Percentiles rank a stretch among this genome's conserved stretches.
These are phyloP conservation scores for Leucoma salicis DNA, from an alignment of 2,888 invertebrate species.

Conservation along the genomic window DNA sequence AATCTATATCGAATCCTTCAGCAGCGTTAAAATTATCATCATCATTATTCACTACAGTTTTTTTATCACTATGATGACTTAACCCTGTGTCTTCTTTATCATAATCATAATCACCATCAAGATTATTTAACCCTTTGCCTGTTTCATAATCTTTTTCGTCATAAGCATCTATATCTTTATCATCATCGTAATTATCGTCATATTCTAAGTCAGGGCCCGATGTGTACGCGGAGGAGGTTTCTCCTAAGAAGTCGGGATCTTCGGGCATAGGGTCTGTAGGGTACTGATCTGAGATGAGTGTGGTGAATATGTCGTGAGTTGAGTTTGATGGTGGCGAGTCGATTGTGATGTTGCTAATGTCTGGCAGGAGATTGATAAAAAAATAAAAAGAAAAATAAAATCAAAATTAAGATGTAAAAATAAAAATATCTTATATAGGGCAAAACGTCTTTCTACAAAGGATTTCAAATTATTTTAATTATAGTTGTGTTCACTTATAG, in stretches of 20 bases:
- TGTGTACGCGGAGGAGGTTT: constrained; percentile 71
- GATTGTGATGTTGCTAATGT: constrained; percentile 21
- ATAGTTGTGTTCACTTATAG: too few species aligned
- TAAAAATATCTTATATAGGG: too few species aligned
- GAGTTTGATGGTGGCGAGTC: constrained; percentile 12
- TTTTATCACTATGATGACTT: background rate
- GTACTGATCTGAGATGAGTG: constrained; percentile 47
- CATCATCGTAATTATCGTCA: constrained; percentile 45
- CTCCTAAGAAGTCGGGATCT: constrained; percentile 62
- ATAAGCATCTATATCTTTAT: constrained; percentile 10
- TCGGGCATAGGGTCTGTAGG: constrained; percentile 38
- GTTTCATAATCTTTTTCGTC: constrained; percentile 1
- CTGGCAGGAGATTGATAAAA: constrained; percentile 18
- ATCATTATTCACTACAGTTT: constrained; percentile 1
- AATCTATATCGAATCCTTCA: constrained; percentile 54
- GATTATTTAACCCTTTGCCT: background rate
- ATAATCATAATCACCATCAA: background rate
- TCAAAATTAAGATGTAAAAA: background rate
- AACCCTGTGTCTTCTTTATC: background rate
- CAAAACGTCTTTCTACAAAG: too few species aligned
- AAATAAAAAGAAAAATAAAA: constrained; percentile 4
- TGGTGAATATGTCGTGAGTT: constrained; percentile 57
- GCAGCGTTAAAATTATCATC: constrained; percentile 59
- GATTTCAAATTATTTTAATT: too few species aligned
- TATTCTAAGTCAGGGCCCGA: constrained; percentile 51